Evolutionary conservation across 64 coral and sea anemone genomes (phyloP).

Genomic region (Stichodactyla mertensii): DNA sequence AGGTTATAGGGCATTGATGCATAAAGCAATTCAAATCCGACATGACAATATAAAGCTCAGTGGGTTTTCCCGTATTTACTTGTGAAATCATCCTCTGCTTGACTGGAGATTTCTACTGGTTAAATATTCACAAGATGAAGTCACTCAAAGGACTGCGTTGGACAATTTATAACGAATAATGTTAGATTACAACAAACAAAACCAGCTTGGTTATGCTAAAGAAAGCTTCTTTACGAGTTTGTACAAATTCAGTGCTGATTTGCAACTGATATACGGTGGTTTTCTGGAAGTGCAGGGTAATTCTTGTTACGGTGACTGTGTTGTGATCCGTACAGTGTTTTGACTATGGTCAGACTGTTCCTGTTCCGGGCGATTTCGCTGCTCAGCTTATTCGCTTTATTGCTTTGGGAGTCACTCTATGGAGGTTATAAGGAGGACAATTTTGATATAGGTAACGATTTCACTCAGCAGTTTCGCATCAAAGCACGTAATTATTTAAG

Average conservation of each 20-base stretch:
- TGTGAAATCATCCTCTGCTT: neutral
- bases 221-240: too few species aligned
- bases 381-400: conserved; percentile 30
- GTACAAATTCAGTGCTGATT: neutral
- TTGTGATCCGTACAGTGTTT: conserved; percentile 8
- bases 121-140: neutral
- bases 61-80: neutral
- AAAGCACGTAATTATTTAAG: too few species aligned
- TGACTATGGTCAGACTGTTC: conserved; percentile 48
- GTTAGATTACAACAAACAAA: too few species aligned
- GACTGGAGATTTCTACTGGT: neutral
- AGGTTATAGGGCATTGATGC: neutral
- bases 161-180: too few species aligned
- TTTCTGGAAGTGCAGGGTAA: neutral
- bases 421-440: conserved; percentile 6
- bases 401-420: conserved; percentile 45
- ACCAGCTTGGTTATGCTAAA: too few species aligned
- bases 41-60: neutral
- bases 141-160: neutral
- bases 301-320: neutral
- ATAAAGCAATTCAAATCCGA: neutral
- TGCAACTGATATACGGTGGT: neutral
- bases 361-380: conserved; percentile 50
- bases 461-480: neutral
- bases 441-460: conserved; percentile 32